Conservation (phyloP, 2,797 vertebrate genomes). For the Onychomys torridus region DNA sequence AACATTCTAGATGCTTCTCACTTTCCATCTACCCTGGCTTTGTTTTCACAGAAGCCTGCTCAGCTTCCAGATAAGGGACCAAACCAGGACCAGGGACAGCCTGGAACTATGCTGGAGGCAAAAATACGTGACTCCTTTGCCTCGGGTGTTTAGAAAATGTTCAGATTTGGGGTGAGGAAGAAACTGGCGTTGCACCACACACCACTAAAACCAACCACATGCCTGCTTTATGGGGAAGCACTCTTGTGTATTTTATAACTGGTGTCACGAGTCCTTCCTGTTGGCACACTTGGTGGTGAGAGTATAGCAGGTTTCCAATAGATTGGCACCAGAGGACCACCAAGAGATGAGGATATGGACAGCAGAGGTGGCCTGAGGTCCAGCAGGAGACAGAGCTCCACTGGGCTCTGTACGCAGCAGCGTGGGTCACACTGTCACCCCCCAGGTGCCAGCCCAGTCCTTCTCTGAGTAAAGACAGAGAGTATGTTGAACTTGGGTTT, state of each 20-base stretch:
- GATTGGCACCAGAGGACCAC: neutral
- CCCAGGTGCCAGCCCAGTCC: neutral
- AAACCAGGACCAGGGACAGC: neutral
- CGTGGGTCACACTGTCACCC: neutral
- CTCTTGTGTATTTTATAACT: neutral
- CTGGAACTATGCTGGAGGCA: neutral
- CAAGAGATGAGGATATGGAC: neutral
- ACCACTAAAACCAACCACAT: neutral
- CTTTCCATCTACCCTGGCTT: neutral
- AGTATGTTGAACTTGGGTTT: neutral
- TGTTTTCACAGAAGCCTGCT: neutral
- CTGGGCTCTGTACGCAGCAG: neutral
- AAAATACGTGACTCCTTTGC: neutral
- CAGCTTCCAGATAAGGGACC: neutral
- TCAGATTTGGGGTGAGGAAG: neutral
- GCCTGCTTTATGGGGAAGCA: neutral
- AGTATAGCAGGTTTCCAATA: neutral
- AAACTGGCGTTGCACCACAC: too few relatives aligned
- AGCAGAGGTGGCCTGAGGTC: neutral
- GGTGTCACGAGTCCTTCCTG: neutral
- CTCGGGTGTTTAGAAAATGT: neutral
- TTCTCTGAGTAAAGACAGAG: neutral
- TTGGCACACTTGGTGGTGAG: neutral
- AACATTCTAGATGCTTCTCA: neutral
- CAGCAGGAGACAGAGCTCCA: neutral